Evolutionary conservation across 2,797 vertebrate genomes (phyloP), one percentile per base, ranked within the genome.

Genomic region (Balearica regulorum): DNA sequence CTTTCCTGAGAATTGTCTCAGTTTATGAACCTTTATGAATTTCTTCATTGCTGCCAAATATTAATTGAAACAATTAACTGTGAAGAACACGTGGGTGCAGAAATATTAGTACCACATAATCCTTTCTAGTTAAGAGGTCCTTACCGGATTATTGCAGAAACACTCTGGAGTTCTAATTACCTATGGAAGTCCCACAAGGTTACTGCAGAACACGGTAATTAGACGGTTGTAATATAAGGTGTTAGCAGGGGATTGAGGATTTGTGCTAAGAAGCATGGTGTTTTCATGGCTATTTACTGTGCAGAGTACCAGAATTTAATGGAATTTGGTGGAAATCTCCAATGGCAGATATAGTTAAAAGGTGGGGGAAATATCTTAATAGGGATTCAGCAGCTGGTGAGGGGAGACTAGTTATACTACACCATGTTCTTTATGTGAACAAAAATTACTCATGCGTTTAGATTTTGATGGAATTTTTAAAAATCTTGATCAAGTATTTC

Each of bases 31-130:
- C 84, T 87, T 89, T 72, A 44, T 69, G 91, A 88, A 87, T 84
- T 87, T 95, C 91, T 97, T 93, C 48, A 89, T 16, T 76, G 90
- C 84, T 97, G 97, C 97, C 97, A 98, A 96, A 96, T 97, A 98
- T 97, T 98, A 98, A 98, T 96, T 97, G 97, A 98, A 97, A 98
- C 97, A 98, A 98, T 98, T 98, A 98, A 97, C 95, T 95, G 88
- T 78, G 91, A 96, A 90, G 94, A 97, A 93, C 90, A 87, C 28
- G 77, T 96, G 96, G 95, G 94, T 96, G 80, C 62, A 70, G 82
- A 92, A 94, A 96, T 97, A 97, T 97, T 97, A 97, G 96, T 80
- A 94, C 87, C 83, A 77, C 96, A 93, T 98, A 98, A 98, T 98
- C 98, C 96, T 97, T 97, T 77, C 96, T 96, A 96, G 97, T 97